These are phyloP conservation scores for Coenonympha glycerion DNA, from an alignment of 2,888 invertebrate species.

Conservation along the genomic window DNA sequence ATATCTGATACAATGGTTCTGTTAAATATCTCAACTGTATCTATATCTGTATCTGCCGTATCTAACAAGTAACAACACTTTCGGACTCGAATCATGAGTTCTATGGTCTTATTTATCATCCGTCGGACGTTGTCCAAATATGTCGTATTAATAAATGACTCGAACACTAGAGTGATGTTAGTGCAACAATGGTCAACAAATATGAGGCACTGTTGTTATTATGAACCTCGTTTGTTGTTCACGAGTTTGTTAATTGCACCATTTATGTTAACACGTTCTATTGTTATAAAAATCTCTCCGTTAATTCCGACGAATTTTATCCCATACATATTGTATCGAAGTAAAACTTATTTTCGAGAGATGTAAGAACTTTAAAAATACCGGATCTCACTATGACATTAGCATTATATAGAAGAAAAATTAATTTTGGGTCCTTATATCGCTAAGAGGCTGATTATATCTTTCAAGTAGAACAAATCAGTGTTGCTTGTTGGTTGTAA, in stretches of 20 bases:
- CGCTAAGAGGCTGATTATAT: no score
- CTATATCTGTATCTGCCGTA: slow-evolving; percentile 29
- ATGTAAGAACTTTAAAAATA: no score
- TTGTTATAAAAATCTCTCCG: no score
- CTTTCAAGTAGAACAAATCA: no score
- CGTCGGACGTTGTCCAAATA: slow-evolving; percentile 64
- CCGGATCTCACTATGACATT: no score
- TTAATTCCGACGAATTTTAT: no score
- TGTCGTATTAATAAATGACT: slow-evolving; percentile 66
- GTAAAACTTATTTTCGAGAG: no score
- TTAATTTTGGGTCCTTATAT: no score
- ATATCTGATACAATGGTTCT: slow-evolving; percentile 27
- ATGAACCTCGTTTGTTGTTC: slow-evolving; percentile 20
- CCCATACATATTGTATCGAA: no score
- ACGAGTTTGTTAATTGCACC: slow-evolving; percentile 9
- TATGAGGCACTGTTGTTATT: slow-evolving; percentile 44
- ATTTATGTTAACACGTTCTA: not conserved
- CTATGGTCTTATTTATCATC: slow-evolving; percentile 55
- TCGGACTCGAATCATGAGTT: slow-evolving; percentile 29
- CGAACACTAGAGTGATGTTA: slow-evolving; percentile 34
- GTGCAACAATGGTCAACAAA: slow-evolving; percentile 53
- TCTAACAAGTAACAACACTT: slow-evolving; percentile 29
- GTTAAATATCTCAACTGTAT: slow-evolving; percentile 27
- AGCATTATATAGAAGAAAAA: no score
- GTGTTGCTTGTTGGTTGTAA: no score